phyloP scores from a whole-genome alignment of 2,888 invertebrate species.

The Tipula lateralis region DNA sequence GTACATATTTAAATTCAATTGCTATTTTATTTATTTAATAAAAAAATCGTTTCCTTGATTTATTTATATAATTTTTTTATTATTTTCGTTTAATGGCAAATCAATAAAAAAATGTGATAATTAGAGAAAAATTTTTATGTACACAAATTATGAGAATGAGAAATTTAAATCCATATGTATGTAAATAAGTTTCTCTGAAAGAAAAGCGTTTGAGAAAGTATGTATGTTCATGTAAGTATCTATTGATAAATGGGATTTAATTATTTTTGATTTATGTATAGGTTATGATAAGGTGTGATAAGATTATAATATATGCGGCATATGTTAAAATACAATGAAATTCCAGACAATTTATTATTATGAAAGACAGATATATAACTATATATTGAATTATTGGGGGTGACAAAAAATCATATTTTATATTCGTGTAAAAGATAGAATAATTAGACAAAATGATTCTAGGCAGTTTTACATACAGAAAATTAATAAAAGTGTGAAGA shows the following conservation, averaged over 20 bases:
- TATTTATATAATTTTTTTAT: background rate
- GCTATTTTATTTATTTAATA: background rate
- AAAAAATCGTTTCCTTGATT: background rate
- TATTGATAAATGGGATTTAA: background rate
- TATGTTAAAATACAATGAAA: background rate
- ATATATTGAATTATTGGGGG: background rate
- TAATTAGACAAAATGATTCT: no score
- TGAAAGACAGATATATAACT: background rate
- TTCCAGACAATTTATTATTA: background rate
- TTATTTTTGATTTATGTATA: constrained; percentile 11
- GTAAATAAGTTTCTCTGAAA: background rate
- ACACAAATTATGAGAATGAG: background rate
- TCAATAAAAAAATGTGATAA: background rate
- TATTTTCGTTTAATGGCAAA: background rate
- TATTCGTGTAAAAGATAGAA: no score
- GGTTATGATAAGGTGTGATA: constrained; percentile 11
- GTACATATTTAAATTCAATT: background rate
- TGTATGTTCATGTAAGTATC: no score
- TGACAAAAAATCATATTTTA: background rate
- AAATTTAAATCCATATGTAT: background rate
- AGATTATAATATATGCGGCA: background rate
- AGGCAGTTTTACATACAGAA: no score
- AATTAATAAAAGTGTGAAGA: no score
- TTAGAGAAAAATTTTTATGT: background rate
- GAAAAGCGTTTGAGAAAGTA: background rate